Evolutionary conservation across 2,797 vertebrate genomes (phyloP).

Genomic region (Decapterus maruadsi): DNA sequence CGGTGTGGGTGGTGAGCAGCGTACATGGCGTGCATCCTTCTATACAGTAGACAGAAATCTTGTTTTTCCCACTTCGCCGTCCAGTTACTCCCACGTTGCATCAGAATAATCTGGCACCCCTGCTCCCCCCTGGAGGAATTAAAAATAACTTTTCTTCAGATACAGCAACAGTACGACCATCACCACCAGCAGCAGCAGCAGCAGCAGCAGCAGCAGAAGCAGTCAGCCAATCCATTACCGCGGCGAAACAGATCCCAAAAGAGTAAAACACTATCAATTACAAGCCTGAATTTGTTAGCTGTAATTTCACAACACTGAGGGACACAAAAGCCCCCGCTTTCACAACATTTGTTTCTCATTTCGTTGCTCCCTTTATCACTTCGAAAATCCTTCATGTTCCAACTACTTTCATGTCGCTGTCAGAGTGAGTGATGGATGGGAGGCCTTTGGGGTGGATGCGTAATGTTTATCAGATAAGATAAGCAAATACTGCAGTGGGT

Average conservation of each 20-base stretch:
- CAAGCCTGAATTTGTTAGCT: constrained; percentile 6
- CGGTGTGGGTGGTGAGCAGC: constrained; percentile 66
- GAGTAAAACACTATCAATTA: constrained; percentile 25
- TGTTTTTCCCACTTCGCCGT: constrained; percentile 52
- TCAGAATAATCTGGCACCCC: constrained; percentile 65
- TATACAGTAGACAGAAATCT: constrained; percentile 51
- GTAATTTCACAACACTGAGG: constrained; percentile 21
- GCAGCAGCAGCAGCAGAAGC: too few relatives aligned
- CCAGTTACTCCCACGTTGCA: constrained; percentile 79
- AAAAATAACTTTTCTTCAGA: constrained; percentile 69
- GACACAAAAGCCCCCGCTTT: constrained; percentile 22
- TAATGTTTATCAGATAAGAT: constrained; percentile 81
- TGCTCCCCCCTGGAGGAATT: constrained; percentile 46
- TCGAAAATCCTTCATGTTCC: constrained; percentile 45
- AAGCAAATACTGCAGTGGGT: constrained; percentile 70
- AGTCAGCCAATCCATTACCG: constrained; percentile 45
- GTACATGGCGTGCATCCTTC: constrained; percentile 50
- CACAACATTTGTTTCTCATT: constrained; percentile 15
- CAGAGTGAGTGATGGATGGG: constrained; percentile 62
- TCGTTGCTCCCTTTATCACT: constrained; percentile 29
- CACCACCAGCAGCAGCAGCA: background rate
- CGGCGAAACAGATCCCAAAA: constrained; percentile 38
- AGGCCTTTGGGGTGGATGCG: constrained; percentile 56
- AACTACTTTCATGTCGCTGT: constrained; percentile 71
- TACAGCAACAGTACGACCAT: constrained; percentile 35